phyloP scores from a whole-genome alignment of 2,113 vertebrate genomes.

The Eidolon helvum region DNA sequence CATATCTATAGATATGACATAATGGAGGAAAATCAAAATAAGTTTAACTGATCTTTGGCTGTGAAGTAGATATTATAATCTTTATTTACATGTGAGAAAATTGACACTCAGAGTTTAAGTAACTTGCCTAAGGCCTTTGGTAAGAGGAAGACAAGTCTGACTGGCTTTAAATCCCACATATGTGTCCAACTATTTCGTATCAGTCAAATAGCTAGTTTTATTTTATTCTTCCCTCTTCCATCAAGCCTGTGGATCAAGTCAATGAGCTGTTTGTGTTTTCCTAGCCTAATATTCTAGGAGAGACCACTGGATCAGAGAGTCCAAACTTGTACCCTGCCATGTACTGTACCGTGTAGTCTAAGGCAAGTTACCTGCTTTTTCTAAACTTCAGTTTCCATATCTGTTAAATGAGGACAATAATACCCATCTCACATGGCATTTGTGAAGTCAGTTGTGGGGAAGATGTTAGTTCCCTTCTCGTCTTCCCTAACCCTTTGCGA shows the following conservation, averaged over 20 bases:
- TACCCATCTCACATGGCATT: not conserved
- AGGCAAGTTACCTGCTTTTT: not conserved
- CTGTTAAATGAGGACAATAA: not conserved
- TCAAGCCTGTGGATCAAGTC: not conserved
- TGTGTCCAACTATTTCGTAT: not conserved
- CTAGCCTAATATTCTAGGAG: not conserved
- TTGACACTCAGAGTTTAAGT: not conserved
- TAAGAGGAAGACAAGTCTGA: not conserved
- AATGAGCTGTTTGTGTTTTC: not conserved
- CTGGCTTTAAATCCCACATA: not conserved
- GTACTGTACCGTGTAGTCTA: not conserved
- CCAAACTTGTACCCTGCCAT: fast-evolving
- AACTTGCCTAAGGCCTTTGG: not conserved
- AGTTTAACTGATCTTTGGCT: not conserved
- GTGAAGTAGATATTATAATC: not conserved
- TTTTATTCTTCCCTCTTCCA: not conserved
- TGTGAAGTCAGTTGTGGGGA: not conserved
- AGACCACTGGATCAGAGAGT: not conserved
- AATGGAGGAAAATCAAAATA: not conserved
- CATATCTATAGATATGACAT: not conserved
- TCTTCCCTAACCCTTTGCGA: not conserved
- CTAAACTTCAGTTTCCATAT: not conserved
- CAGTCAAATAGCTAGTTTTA: not conserved
- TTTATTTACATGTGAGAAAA: not conserved
- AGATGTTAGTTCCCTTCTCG: not conserved